These are phyloP conservation scores for Porites lutea DNA, from an alignment of 64 coral and sea anemone genomes.

Conservation along the genomic window DNA sequence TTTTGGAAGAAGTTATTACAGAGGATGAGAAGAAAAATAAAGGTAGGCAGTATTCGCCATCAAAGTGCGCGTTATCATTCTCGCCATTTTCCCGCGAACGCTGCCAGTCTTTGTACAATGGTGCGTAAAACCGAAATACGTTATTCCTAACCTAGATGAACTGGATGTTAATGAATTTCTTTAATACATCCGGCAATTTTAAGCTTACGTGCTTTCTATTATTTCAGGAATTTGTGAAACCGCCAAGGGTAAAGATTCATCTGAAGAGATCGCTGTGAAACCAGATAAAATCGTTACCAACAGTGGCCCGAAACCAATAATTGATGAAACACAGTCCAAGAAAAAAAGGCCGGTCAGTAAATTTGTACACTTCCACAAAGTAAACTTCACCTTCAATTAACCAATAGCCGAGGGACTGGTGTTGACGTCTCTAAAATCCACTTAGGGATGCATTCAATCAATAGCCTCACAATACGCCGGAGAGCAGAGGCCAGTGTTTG, in stretches of 20 bases:
- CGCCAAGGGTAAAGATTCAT: background rate
- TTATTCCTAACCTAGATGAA: too few species aligned
- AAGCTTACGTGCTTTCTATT: background rate
- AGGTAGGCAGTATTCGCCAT: conserved; percentile 11
- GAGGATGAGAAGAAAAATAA: conserved; percentile 33
- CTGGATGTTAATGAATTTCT: too few species aligned
- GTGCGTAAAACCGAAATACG: too few species aligned
- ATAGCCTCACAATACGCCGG: too few species aligned
- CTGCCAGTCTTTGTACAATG: too few species aligned
- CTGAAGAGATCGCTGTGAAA: background rate
- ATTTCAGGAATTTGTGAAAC: conserved; percentile 2
- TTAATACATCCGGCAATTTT: too few species aligned
- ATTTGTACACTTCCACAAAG: background rate
- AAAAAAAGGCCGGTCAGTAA: conserved; percentile 12
- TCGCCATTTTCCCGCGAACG: too few species aligned
- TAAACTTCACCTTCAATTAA: too few species aligned
- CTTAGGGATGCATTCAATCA: too few species aligned
- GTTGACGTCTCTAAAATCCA: too few species aligned
- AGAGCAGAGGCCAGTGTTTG: too few species aligned
- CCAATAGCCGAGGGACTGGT: too few species aligned
- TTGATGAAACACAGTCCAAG: background rate
- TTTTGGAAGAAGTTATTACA: conserved; percentile 43
- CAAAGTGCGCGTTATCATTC: background rate
- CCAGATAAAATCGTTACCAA: background rate
- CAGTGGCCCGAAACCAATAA: background rate